phyloP scores from a whole-genome alignment of 2,113 vertebrate species.

The Ammospiza caudacuta region DNA sequence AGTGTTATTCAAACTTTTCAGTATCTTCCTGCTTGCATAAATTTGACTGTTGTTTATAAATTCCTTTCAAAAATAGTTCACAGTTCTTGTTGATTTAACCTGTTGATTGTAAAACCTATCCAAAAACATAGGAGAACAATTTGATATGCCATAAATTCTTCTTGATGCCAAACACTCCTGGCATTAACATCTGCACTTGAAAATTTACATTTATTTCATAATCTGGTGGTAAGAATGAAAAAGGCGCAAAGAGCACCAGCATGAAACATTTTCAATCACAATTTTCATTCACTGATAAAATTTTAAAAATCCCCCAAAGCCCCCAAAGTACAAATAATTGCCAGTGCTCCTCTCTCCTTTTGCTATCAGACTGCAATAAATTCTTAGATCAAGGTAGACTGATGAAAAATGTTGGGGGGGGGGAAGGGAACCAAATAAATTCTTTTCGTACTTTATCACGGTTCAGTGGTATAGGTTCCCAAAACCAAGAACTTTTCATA shows the following conservation, averaged over 20 bases:
- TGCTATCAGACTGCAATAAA: background rate
- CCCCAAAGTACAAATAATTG: background rate
- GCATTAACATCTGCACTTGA: constrained; percentile 39
- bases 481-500: background rate
- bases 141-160: constrained; percentile 60
- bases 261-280: background rate
- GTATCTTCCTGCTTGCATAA: constrained; percentile 46
- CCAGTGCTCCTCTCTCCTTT: background rate
- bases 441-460: background rate
- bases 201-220: constrained; percentile 45
- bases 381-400: background rate
- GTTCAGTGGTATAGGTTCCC: background rate
- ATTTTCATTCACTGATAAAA: background rate
- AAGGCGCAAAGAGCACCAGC: background rate
- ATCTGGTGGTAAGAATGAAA: constrained; percentile 33
- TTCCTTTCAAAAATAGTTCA: constrained; percentile 65
- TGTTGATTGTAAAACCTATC: constrained; percentile 69
- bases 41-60: constrained; percentile 74
- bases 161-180: constrained; percentile 39
- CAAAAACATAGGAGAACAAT: constrained; percentile 45
- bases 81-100: constrained; percentile 65
- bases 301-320: background rate
- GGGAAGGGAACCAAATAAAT: background rate
- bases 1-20: constrained; percentile 70
- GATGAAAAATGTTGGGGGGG: background rate